Conservation (phyloP, 2,797 vertebrate species). For the Octomys mimax region DNA sequence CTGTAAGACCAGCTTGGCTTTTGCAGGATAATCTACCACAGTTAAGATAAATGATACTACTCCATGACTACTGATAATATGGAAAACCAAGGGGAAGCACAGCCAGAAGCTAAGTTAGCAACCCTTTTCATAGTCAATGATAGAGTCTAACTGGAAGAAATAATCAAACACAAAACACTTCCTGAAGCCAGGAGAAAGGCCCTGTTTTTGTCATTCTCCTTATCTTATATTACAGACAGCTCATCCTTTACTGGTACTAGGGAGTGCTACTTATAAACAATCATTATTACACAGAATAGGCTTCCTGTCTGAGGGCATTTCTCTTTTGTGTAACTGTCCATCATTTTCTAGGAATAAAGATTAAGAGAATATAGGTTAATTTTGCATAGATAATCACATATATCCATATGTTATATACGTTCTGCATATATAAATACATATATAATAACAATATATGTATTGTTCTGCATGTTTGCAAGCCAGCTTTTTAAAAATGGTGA, state of each 20-base stretch:
- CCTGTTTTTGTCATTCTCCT: neutral
- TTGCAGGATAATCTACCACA: neutral
- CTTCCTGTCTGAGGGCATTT: conserved; percentile 14
- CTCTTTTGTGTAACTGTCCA: neutral
- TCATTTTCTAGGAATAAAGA: conserved; percentile 28
- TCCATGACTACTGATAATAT: neutral
- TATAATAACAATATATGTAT: neutral
- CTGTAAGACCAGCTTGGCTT: neutral
- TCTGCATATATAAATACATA: too few species aligned
- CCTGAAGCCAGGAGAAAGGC: neutral
- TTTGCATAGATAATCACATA: too few species aligned
- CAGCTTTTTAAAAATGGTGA: neutral
- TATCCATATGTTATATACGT: too few species aligned
- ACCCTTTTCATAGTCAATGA: neutral
- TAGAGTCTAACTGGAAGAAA: neutral
- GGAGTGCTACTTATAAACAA: neutral
- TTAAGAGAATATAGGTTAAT: neutral
- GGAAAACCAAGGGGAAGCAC: neutral
- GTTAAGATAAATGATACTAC: neutral
- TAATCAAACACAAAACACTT: conserved; percentile 6
- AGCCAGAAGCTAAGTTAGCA: conserved; percentile 22
- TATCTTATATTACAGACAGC: neutral
- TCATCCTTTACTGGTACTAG: neutral
- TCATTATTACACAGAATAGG: neutral
- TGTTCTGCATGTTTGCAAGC: conserved; percentile 5